Evolutionary conservation across 2,888 invertebrate species (phyloP).

Genomic region (Spilosoma lubricipeda): DNA sequence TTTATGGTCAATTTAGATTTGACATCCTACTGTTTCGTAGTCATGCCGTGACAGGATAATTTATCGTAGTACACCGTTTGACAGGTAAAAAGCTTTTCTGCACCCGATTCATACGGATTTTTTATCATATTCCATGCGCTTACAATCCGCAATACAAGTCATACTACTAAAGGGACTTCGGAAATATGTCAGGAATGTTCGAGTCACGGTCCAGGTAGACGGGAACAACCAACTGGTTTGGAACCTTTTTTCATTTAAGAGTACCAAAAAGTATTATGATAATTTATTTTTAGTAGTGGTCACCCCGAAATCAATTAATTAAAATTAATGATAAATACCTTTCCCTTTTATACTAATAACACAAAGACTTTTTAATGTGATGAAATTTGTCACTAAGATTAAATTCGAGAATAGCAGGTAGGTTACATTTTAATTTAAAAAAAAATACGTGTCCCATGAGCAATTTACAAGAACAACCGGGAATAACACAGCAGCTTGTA

Average conservation of each 20-base stretch:
- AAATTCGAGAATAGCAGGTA: too few species aligned
- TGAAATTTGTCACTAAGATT: too few species aligned
- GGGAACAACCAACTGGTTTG: conserved; percentile 49
- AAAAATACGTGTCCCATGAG: too few species aligned
- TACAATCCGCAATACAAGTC: conserved; percentile 31
- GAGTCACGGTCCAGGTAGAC: conserved; percentile 58
- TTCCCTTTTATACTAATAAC: background rate
- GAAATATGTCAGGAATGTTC: conserved; percentile 59
- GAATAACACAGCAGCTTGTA: too few species aligned
- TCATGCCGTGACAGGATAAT: conserved; percentile 2
- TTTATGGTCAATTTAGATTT: background rate
- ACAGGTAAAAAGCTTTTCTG: conserved; percentile 42
- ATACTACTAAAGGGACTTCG: conserved; percentile 36
- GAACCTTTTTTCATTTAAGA: conserved; percentile 45
- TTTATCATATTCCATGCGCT: conserved; percentile 31
- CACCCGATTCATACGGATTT: conserved; percentile 20
- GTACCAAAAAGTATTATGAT: conserved; percentile 46
- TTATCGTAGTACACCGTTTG: conserved; percentile 4
- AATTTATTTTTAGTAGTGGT: conserved; percentile 35
- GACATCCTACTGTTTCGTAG: conserved; percentile 21
- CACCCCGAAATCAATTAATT: background rate
- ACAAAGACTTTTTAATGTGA: too few species aligned
- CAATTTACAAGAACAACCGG: too few species aligned
- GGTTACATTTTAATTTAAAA: too few species aligned
- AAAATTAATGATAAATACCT: background rate